Evolutionary conservation across 2,113 vertebrate genomes (phyloP).

Genomic region (Lethenteron reissneri): DNA sequence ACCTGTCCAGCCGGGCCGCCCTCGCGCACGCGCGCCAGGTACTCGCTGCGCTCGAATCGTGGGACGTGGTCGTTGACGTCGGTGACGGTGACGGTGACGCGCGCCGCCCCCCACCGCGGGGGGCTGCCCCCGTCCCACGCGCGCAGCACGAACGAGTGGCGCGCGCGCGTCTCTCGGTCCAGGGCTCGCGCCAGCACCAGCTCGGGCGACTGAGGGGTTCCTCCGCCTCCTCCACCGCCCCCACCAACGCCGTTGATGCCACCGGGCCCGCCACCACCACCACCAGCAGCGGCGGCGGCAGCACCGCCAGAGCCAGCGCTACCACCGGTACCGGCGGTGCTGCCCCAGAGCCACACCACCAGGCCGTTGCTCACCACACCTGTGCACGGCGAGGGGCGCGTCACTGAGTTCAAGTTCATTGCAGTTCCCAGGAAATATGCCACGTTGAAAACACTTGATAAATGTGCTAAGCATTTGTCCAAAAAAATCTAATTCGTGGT

Average conservation of each 20-base stretch:
- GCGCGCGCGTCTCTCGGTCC: conserved; percentile 79
- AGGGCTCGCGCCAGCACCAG: conserved; percentile 76
- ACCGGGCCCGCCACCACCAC: conserved; percentile 27
- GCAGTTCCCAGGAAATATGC: too few relatives aligned
- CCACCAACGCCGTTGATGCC: too few relatives aligned
- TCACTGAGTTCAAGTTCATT: too few relatives aligned
- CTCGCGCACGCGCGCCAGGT: conserved; percentile 75
- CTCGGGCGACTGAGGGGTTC: conserved; percentile 88
- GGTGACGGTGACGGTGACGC: conserved; percentile 85
- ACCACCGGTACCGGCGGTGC: conserved; percentile 17
- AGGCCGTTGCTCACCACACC: too few relatives aligned
- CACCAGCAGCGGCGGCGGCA: conserved; percentile 77
- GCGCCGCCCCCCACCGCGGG: conserved; percentile 63
- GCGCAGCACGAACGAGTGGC: conserved; percentile 72
- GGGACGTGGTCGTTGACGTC: conserved; percentile 98
- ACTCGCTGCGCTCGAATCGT: conserved; percentile 66
- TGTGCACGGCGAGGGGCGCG: too few relatives aligned
- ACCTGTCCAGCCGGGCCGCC: conserved; percentile 60
- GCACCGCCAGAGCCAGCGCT: conserved; percentile 85
- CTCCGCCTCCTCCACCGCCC: conserved; percentile 25
- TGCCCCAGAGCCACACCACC: too few relatives aligned
- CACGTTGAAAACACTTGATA: too few relatives aligned
- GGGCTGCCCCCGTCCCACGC: conserved; percentile 86
- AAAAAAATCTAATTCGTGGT: too few relatives aligned
- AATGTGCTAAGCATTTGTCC: too few relatives aligned